phyloP scores from a whole-genome alignment of 2,113 vertebrate species.

The Sula dactylatra region DNA sequence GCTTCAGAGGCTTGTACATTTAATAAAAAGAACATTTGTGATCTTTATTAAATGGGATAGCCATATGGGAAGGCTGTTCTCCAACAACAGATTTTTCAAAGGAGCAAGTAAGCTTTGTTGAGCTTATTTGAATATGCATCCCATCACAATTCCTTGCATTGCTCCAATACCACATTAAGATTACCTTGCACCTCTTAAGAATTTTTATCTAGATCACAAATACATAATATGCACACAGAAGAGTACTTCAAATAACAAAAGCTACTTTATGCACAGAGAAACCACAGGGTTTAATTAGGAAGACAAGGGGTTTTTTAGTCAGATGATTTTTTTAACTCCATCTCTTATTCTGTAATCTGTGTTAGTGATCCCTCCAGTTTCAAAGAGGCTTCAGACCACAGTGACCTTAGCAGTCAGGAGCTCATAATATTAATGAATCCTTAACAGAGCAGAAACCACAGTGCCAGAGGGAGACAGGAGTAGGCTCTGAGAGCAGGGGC shows the following conservation, averaged over 20 bases:
- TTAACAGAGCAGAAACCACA: background rate
- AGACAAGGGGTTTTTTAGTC: background rate
- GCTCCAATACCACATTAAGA: background rate
- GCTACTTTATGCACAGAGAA: background rate
- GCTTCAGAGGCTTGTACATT: background rate
- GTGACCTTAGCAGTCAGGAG: background rate
- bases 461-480: background rate
- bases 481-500: background rate
- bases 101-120: background rate
- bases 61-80: background rate
- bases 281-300: background rate
- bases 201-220: background rate
- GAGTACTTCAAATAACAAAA: background rate
- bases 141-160: background rate
- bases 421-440: background rate
- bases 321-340: background rate
- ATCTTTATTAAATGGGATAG: background rate
- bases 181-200: background rate
- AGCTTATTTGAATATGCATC: background rate
- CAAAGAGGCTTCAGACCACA: background rate
- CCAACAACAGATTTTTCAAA: background rate
- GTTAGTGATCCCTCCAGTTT: background rate
- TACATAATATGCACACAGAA: background rate
- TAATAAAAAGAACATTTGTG: background rate
- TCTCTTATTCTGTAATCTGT: background rate